Percentiles rank a stretch among this genome's conserved stretches.
phyloP scores from a whole-genome alignment of 1,140 invertebrate species.

The Mercenaria mercenaria region DNA sequence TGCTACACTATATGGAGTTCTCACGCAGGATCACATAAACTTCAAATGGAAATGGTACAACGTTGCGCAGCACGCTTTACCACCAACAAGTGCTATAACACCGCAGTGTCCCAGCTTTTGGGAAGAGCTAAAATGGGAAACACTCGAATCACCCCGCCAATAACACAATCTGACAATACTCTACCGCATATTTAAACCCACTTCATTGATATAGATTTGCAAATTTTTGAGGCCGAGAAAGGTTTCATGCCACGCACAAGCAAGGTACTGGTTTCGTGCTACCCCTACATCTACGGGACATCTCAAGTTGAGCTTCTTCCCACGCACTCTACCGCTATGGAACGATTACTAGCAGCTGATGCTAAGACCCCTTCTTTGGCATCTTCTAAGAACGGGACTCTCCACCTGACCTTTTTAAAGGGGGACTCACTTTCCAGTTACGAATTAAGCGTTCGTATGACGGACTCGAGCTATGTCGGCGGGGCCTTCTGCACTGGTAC shows the following conservation, averaged over 20 bases:
- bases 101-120: too few relatives aligned
- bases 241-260: neutral
- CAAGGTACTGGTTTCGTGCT: too few relatives aligned
- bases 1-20: too few relatives aligned
- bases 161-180: neutral
- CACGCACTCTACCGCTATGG: neutral
- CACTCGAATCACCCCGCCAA: neutral
- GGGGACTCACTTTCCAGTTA: too few relatives aligned
- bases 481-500: too few relatives aligned
- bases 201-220: neutral
- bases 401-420: too few relatives aligned
- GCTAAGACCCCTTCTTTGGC: slow-evolving; percentile 11
- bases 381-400: too few relatives aligned
- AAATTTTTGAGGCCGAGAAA: neutral
- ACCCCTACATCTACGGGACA: neutral
- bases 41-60: neutral
- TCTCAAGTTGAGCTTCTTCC: neutral
- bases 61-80: too few relatives aligned
- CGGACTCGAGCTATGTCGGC: too few relatives aligned
- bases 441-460: too few relatives aligned
- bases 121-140: neutral
- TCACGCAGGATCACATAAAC: neutral
- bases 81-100: neutral
- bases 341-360: neutral
- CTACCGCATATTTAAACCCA: neutral